Evolutionary conservation across 2,797 vertebrate genomes (phyloP).

Genomic region (Gambusia yucatana): DNA sequence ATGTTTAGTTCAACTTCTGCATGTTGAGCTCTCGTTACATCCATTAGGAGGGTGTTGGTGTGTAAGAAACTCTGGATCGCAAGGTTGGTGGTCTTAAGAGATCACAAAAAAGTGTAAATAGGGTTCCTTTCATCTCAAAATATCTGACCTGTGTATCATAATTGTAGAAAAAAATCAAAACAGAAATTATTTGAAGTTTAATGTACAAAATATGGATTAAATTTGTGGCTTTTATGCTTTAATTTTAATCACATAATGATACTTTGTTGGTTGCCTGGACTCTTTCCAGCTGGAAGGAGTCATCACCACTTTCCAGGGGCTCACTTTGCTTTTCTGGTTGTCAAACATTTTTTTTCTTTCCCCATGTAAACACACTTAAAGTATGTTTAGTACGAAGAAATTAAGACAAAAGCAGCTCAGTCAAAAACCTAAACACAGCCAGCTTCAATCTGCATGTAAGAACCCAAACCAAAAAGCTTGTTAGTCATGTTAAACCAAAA

Average conservation of each 20-base stretch:
- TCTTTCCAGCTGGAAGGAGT: conserved; percentile 19
- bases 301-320: conserved; percentile 23
- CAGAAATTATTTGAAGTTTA: neutral
- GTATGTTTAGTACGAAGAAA: neutral
- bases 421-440: conserved; percentile 7
- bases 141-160: neutral
- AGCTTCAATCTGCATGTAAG: neutral
- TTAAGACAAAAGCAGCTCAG: neutral
- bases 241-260: neutral
- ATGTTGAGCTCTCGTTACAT: neutral
- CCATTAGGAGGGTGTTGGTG: neutral
- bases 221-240: neutral
- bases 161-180: neutral
- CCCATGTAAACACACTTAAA: conserved; percentile 21
- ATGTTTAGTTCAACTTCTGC: neutral
- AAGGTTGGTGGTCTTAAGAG: neutral
- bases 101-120: neutral
- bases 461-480: neutral
- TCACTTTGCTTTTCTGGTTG: conserved; percentile 15
- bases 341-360: conserved; percentile 3
- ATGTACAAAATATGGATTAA: neutral
- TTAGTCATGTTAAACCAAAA: neutral
- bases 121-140: neutral
- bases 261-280: conserved; percentile 3
- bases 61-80: neutral